Conservation (phyloP, 2,113 vertebrate species). For the Megaleporinus macrocephalus region DNA sequence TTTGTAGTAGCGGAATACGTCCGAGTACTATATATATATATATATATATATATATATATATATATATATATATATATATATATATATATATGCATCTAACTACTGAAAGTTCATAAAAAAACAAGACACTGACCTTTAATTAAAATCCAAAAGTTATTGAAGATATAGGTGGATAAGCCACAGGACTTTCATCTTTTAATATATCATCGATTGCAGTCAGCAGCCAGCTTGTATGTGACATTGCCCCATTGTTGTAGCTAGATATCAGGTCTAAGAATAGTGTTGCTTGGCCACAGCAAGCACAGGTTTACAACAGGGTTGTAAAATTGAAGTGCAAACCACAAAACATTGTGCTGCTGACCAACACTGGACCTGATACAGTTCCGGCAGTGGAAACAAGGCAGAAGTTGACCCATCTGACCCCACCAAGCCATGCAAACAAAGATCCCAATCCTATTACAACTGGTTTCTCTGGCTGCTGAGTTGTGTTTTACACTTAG, state of each 20-base stretch:
- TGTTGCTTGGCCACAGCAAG: background rate
- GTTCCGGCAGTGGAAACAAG: background rate
- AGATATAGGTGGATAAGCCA: too few species aligned
- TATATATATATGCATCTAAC: too few species aligned
- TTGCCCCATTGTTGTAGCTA: background rate
- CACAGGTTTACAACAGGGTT: background rate
- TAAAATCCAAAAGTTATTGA: background rate
- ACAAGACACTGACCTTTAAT: too few species aligned
- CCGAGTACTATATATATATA: too few species aligned
- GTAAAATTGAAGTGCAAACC: background rate
- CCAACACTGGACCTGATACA: background rate
- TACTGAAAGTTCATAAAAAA: too few species aligned
- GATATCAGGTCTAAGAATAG: background rate
- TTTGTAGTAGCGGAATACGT: too few species aligned
- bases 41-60: too few species aligned
- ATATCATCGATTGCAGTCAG: too few species aligned
- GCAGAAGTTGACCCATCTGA: slow-evolving; percentile 17
- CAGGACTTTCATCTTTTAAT: too few species aligned
- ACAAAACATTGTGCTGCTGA: background rate
- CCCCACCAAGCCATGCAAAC: slow-evolving; percentile 21
- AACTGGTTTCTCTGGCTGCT: slow-evolving; percentile 7
- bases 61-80: too few species aligned
- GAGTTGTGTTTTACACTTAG: slow-evolving; percentile 8
- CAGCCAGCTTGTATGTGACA: background rate
- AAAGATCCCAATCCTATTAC: slow-evolving; percentile 33